phyloP scores from a whole-genome alignment of 2,888 invertebrate species.

The Nezara viridula region DNA sequence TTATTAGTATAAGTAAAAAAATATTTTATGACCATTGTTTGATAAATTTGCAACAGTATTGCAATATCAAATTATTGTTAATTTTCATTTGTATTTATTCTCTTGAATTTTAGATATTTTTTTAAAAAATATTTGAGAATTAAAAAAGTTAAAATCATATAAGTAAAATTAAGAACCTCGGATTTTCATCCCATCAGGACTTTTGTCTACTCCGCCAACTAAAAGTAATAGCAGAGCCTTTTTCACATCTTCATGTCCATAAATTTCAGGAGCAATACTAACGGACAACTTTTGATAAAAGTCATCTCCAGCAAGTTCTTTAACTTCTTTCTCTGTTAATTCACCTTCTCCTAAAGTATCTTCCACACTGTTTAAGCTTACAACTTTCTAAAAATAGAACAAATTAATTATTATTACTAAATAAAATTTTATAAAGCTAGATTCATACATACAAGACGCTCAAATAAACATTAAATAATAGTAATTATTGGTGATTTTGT shows the following conservation, averaged over 20 bases:
- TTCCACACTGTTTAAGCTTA: constrained; percentile 88
- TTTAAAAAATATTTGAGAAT: neutral
- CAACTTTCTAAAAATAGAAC: constrained; percentile 74
- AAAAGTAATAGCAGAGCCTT: constrained; percentile 93
- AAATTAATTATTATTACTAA: neutral
- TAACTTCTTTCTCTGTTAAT: constrained; percentile 86
- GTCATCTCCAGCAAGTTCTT: constrained; percentile 85
- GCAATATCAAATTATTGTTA: too few species aligned
- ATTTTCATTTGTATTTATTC: too few species aligned
- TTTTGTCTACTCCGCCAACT: constrained; percentile 90
- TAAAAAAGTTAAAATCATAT: neutral
- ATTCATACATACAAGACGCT: too few species aligned
- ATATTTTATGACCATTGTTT: too few species aligned
- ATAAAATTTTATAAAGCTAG: neutral
- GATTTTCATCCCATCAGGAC: constrained; percentile 97
- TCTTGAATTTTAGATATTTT: too few species aligned
- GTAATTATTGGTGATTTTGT: too few species aligned
- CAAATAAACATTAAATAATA: too few species aligned
- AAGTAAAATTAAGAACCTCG: constrained; percentile 72
- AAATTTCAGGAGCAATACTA: constrained; percentile 98
- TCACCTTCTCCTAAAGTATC: constrained; percentile 77
- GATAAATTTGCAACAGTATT: too few species aligned
- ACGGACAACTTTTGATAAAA: constrained; percentile 92
- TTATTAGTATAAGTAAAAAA: too few species aligned
- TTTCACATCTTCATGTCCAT: constrained; percentile 97